These are phyloP conservation scores for Crocuta crocuta DNA, from an alignment of 2,113 vertebrate species.

Conservation along the genomic window DNA sequence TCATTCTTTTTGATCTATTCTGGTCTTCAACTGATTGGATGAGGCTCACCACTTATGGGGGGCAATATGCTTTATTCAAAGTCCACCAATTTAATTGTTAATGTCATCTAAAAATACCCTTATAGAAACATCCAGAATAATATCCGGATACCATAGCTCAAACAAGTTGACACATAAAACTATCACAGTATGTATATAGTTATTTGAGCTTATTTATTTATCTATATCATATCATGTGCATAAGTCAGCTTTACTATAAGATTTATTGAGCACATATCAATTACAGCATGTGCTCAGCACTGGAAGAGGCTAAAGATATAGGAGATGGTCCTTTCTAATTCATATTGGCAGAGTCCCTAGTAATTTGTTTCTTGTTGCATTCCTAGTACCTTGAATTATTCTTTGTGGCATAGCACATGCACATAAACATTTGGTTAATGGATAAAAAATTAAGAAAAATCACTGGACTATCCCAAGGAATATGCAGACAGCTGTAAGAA, in stretches of 20 bases:
- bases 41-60: not conserved
- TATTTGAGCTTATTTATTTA: not conserved
- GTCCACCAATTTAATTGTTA: not conserved
- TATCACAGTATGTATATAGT: not conserved
- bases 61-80: not conserved
- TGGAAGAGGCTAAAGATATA: not conserved
- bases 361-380: not conserved
- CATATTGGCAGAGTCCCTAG: not conserved
- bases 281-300: not conserved
- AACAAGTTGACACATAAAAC: not conserved
- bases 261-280: not conserved
- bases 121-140: not conserved
- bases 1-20: not conserved
- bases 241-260: not conserved
- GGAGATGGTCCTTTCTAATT: not conserved
- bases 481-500: constrained; percentile 1
- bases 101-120: not conserved
- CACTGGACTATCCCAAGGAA: not conserved
- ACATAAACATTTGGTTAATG: not conserved
- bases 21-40: not conserved
- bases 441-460: not conserved
- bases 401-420: not conserved
- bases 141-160: not conserved
- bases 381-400: not conserved
- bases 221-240: not conserved